Base-by-base conservation (phyloP, 1,140 invertebrate genomes). In the Sarcophaga bullata region DNA sequence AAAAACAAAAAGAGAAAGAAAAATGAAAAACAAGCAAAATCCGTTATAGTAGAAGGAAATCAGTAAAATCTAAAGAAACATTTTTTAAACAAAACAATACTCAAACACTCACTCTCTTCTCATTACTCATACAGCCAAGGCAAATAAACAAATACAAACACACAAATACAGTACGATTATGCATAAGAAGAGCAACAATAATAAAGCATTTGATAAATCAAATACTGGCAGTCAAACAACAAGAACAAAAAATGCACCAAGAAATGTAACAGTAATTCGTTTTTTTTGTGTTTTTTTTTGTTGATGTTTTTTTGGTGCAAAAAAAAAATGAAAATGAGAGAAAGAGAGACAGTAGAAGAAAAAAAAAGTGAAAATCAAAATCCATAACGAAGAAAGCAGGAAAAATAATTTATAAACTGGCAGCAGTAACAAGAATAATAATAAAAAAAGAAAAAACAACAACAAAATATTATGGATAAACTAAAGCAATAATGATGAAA, bases 161-260 rank as follows among this genome's bases (percentile, higher is more conserved):
- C 11, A 48, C 46, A 8, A 50, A 50, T n/a, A 50, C 25, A 46
- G 11, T 50, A 17, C 75, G 62, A 81, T 68, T 68, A 81, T 68
- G 54, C 54, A 81, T 68, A 81, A 62, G 25, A 58, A 81, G 17
- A 47, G 46, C 25, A 58, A 80, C 54, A 80, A 80, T 37, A 58
- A 58, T 58, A 68, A 68, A 50, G 48, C 75, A 78, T 17, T 78
- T 78, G 75, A 78, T 48, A 78, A 78, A 78, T 78, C 75, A 78
- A 78, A 78, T 78, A 19, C 73, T 76, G 54, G n/a, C 17, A 68
- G 17, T 37, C 25, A 37, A 37, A 4, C 25, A 37, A 37, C 19
- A 25, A 68, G 3, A 68, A 11, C 25, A 76, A 50, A 48, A 13
- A 47, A 76, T 19, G 25, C 25, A 37, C 1, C 25, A 37, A 37